phyloP scores from a whole-genome alignment of 2,113 vertebrate species.

The Heterocephalus glaber region DNA sequence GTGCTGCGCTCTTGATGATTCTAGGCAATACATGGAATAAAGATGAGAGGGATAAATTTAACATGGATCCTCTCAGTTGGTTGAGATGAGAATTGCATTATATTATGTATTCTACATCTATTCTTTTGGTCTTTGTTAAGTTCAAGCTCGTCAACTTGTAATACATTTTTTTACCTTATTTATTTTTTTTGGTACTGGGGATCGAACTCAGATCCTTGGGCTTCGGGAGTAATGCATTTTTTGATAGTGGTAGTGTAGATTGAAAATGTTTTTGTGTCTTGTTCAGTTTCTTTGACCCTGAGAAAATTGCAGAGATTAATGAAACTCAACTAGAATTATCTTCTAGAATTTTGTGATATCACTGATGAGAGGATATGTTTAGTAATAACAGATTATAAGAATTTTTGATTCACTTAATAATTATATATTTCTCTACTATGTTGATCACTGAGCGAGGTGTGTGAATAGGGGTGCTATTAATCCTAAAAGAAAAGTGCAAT shows the following conservation, averaged over 20 bases:
- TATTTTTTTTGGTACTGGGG: too few species aligned
- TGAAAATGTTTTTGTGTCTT: constrained; percentile 18
- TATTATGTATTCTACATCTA: background rate
- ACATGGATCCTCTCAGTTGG: background rate
- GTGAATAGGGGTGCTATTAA: constrained; percentile 11
- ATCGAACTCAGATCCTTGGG: too few species aligned
- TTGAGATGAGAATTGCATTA: background rate
- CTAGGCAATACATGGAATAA: background rate
- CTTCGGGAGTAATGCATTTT: background rate
- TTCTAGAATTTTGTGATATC: constrained; percentile 13
- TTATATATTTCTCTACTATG: background rate
- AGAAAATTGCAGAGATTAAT: constrained; percentile 36
- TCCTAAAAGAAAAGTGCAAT: background rate
- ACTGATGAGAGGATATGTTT: background rate
- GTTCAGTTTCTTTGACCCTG: constrained; percentile 43
- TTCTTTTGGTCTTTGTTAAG: background rate
- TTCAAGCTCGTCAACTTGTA: background rate
- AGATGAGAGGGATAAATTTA: background rate
- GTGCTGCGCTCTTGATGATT: background rate
- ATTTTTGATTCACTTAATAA: constrained; percentile 16
- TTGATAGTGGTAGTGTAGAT: background rate
- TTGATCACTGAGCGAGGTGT: background rate
- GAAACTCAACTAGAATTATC: constrained; percentile 30
- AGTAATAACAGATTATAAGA: constrained; percentile 2
- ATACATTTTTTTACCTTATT: constrained; percentile 2